phyloP scores from a whole-genome alignment of 2,797 vertebrate genomes.

The Acanthiza pusilla region DNA sequence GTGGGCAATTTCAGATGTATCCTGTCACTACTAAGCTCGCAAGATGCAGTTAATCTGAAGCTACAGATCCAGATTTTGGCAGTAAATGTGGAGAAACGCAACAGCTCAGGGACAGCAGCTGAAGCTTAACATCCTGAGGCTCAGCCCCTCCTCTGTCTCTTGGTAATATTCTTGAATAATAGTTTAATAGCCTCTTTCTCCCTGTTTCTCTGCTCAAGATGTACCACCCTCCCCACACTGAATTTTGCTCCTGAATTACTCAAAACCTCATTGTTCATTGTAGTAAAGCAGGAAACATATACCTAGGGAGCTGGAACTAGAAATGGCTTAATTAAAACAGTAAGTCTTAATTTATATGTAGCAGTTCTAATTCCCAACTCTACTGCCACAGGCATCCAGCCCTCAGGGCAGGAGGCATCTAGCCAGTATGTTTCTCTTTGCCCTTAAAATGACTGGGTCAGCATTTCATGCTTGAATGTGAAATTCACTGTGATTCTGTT shows the following conservation, averaged over 20 bases:
- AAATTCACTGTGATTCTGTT: conserved; percentile 65
- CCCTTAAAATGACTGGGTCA: conserved; percentile 66
- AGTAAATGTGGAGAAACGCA: background rate
- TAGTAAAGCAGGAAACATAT: background rate
- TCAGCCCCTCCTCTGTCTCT: background rate
- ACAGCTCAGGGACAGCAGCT: conserved; percentile 6
- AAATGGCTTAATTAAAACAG: conserved; percentile 49
- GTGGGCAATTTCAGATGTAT: background rate
- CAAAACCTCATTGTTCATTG: background rate
- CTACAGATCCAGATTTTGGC: conserved; percentile 22
- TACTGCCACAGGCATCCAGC: conserved; percentile 15
- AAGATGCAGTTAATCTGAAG: background rate
- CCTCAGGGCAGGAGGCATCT: conserved; percentile 33
- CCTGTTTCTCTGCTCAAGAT: background rate
- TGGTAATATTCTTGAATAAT: background rate
- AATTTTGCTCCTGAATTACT: background rate
- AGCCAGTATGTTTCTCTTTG: conserved; percentile 45
- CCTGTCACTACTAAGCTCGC: background rate
- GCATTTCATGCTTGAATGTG: conserved; percentile 61
- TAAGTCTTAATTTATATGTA: conserved; percentile 38
- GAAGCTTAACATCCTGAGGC: background rate
- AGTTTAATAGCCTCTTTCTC: background rate
- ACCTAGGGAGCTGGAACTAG: conserved; percentile 31
- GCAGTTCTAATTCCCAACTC: conserved; percentile 15
- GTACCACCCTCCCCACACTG: background rate